Conservation (phyloP, 2,797 vertebrate genomes). For the Limosa lapponica region DNA sequence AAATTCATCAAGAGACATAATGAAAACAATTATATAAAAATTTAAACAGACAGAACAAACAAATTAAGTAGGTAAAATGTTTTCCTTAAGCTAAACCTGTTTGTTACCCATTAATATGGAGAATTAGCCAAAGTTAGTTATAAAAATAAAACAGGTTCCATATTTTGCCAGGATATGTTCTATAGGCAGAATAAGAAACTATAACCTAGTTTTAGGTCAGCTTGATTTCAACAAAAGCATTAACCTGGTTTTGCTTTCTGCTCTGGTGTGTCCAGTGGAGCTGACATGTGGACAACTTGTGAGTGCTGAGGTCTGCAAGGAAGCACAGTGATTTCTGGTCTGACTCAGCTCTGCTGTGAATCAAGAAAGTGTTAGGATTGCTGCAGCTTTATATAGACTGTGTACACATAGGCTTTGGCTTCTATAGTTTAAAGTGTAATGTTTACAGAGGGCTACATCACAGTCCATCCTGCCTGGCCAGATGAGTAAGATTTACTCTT, state of each 20-base stretch:
- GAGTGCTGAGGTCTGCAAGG: neutral
- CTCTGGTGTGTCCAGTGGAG: neutral
- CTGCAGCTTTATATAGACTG: neutral
- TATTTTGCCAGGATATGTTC: neutral
- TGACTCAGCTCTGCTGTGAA: neutral
- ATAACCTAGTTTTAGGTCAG: neutral
- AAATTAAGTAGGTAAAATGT: neutral
- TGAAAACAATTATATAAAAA: neutral
- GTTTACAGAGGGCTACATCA: neutral
- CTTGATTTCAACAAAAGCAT: neutral
- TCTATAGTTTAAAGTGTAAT: neutral
- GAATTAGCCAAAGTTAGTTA: neutral
- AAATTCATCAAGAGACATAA: neutral
- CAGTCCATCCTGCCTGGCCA: neutral
- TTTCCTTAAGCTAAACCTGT: neutral
- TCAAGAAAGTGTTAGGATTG: neutral
- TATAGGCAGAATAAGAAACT: neutral
- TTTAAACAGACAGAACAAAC: neutral
- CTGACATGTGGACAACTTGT: neutral
- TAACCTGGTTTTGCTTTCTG: neutral
- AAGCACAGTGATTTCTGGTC: neutral
- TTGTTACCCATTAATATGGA: neutral
- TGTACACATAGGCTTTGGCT: neutral
- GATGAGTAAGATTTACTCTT: neutral
- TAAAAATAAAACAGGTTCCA: neutral